phyloP scores from a whole-genome alignment of 2,113 vertebrate species.

The Pampusana beccarii region DNA sequence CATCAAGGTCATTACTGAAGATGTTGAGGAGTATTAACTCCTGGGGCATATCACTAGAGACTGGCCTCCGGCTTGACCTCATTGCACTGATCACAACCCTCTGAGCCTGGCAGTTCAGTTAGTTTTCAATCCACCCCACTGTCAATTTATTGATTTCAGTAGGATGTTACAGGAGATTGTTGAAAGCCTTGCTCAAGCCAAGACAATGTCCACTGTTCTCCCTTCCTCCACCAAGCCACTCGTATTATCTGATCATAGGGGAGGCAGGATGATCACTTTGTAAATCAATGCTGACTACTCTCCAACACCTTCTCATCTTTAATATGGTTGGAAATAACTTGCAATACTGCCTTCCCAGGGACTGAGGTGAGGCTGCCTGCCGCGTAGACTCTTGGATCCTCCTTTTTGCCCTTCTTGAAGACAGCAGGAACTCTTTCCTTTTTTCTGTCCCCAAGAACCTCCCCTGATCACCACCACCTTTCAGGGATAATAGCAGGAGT shows the following conservation, averaged over 20 bases:
- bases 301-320: background rate
- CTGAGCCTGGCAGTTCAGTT: background rate
- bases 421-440: background rate
- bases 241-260: accelerated
- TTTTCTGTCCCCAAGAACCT: background rate
- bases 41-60: background rate
- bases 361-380: background rate
- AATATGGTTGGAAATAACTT: background rate
- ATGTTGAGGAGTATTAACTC: background rate
- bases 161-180: background rate
- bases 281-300: background rate
- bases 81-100: background rate
- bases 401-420: background rate
- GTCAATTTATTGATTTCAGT: background rate
- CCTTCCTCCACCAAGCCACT: background rate
- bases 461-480: background rate
- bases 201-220: background rate
- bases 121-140: background rate
- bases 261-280: background rate
- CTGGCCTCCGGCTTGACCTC: background rate
- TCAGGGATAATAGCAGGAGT: background rate
- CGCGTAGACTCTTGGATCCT: background rate
- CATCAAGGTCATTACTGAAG: background rate
- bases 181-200: background rate
- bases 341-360: background rate